Base-by-base conservation (phyloP, 1,140 invertebrate species). In the Leptinotarsa undecemlineata region DNA sequence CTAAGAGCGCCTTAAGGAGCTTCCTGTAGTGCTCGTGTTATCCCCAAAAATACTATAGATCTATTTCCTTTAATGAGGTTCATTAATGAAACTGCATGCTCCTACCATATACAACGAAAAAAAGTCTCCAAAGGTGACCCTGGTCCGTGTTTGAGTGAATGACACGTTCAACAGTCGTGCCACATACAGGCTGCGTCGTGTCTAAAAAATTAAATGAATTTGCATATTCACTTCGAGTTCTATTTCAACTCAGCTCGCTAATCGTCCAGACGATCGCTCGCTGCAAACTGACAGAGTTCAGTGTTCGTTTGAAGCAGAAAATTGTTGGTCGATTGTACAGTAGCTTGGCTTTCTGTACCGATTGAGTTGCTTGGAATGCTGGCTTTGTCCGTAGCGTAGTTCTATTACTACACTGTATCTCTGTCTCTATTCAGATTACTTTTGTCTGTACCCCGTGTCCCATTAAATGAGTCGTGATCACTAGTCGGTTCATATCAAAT, bases 321-420 rank as follows among this genome's bases (percentile, higher is more conserved):
- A 42, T 61, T 23, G 48, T 67, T 76, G 75, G 71, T 68, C 68
- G 33, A 33, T 73, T 76, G 75, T 68, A 76, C 75, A 70, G 75
- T 76, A 76, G 75, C 75, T 57, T 68, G 71, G 71, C 71, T 76
- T 71, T 63, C 61, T 75, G 74, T 75, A 75, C 67, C 75, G 72
- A 76, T 76, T 76, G 71, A 76, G 75, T 71, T 76, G 75, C 75
- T 42, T 66, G 75, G 75, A 76, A 76, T 76, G 75, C 71, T 76
- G 64, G 64, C 42, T 66, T 73, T 57, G 51, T 15, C 17, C 51
- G 74, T 76, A 73, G 74, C 68, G 72, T 69, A 72, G 71, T 75
- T 72, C 63, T 67, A 69, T 66, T 67, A 67, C 74, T 75, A 71
- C 71, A 72, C 64, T 72, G 66, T 67, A 63, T 51, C 66, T 64